A percentile compares a stretch with the other conserved stretches of the same genome.
Evolutionary conservation across 1,140 invertebrate species (phyloP).

Genomic region (Drosophila biarmipes): DNA sequence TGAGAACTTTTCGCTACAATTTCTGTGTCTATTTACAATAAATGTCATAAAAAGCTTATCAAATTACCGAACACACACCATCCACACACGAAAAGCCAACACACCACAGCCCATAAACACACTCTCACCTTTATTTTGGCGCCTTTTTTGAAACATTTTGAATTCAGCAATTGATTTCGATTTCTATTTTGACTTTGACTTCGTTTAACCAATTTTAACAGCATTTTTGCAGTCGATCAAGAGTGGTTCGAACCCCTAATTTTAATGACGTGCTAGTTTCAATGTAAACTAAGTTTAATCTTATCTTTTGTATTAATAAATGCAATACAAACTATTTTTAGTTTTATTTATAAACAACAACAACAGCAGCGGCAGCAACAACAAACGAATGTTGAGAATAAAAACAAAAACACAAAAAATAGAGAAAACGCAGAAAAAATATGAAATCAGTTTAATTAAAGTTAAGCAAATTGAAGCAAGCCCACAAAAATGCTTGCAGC

Average conservation of each 20-base stretch:
- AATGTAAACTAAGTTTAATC: conserved; percentile 76
- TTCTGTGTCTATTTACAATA: conserved; percentile 81
- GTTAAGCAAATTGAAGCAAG: conserved; percentile 72
- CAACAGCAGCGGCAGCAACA: conserved; percentile 18
- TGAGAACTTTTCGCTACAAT: conserved; percentile 66
- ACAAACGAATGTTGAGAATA: conserved; percentile 10
- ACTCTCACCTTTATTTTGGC: conserved; percentile 41
- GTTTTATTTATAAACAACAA: conserved; percentile 70
- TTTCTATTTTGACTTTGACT: conserved; percentile 50
- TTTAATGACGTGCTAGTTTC: conserved; percentile 70
- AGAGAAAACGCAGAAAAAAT: conserved; percentile 27
- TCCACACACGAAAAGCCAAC: conserved; percentile 10
- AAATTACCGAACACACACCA: conserved; percentile 28
- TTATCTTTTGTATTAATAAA: conserved; percentile 78
- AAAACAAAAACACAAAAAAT: conserved; percentile 35
- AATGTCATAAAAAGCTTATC: conserved; percentile 60
- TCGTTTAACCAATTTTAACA: conserved; percentile 52
- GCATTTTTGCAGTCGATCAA: conserved; percentile 72
- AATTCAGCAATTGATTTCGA: conserved; percentile 45
- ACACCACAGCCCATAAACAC: conserved; percentile 11
- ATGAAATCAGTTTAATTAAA: conserved; percentile 59
- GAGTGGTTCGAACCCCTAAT: conserved; percentile 62
- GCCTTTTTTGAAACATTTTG: conserved; percentile 23
- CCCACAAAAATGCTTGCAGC: conserved; percentile 60
- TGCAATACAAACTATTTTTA: conserved; percentile 81